phyloP scores from a whole-genome alignment of 2,888 invertebrate genomes.

The Platycnemis pennipes region DNA sequence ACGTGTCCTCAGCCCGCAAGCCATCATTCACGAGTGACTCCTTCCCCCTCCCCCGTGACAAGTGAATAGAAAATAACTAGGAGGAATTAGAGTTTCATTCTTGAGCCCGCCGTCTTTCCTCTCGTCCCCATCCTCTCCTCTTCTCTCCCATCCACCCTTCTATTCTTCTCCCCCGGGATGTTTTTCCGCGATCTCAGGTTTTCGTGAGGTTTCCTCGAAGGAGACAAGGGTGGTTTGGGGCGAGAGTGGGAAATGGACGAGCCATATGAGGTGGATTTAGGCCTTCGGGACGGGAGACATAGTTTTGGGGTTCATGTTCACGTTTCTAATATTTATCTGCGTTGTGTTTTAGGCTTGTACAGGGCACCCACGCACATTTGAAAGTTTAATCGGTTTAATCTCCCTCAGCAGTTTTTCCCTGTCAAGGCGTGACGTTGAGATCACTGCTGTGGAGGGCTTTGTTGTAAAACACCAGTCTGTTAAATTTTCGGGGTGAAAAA shows the following conservation, averaged over 20 bases:
- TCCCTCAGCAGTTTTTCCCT: background rate
- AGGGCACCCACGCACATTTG: background rate
- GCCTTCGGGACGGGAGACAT: background rate
- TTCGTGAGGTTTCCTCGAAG: background rate
- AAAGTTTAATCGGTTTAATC: slow-evolving; percentile 28
- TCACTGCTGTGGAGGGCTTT: background rate
- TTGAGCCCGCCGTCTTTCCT: slow-evolving; percentile 20
- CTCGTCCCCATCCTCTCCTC: background rate
- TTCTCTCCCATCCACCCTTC: background rate
- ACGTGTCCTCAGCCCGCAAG: background rate
- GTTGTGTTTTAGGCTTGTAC: background rate
- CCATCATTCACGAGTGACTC: background rate
- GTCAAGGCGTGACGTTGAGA: background rate
- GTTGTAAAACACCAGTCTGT: background rate
- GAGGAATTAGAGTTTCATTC: slow-evolving; percentile 57
- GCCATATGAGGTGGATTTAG: background rate
- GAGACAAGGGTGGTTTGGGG: background rate
- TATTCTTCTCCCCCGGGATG: background rate
- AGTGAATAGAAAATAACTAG: slow-evolving; percentile 66
- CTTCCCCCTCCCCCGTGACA: background rate
- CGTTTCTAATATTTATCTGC: background rate
- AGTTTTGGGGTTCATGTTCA: slow-evolving; percentile 27
- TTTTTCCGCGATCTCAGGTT: background rate
- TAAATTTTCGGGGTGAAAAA: background rate
- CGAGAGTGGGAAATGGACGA: background rate